These are phyloP conservation scores for Drosophila ochracea DNA, from an alignment of 2,888 invertebrate species.

Conservation along the genomic window DNA sequence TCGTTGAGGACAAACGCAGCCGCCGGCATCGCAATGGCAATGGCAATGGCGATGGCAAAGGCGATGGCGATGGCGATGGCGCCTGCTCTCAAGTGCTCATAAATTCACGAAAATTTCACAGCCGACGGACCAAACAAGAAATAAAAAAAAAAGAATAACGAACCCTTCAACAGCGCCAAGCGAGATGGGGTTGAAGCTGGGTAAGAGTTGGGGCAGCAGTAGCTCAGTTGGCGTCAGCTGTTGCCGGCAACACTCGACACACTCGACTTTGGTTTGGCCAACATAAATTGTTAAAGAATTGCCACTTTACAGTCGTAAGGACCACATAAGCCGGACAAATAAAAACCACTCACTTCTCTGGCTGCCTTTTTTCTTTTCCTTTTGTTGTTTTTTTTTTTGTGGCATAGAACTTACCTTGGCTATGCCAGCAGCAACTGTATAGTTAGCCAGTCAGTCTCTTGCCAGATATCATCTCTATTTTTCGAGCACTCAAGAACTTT, in stretches of 20 bases:
- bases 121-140: slow-evolving; percentile 72
- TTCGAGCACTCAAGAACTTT: slow-evolving; percentile 1
- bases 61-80: slow-evolving; percentile 59
- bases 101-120: slow-evolving; percentile 82
- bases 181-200: not conserved
- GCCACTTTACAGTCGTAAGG: slow-evolving; percentile 82
- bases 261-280: slow-evolving; percentile 73
- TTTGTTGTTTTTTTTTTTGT: slow-evolving; percentile 4
- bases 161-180: slow-evolving; percentile 50
- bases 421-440: slow-evolving; percentile 4
- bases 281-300: slow-evolving; percentile 82
- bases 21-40: slow-evolving; percentile 57
- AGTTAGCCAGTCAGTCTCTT: slow-evolving; percentile 16
- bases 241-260: slow-evolving; percentile 50
- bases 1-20: slow-evolving; percentile 53
- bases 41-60: not conserved
- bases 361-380: slow-evolving; percentile 1
- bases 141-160: slow-evolving; percentile 55
- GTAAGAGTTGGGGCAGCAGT: not conserved
- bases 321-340: slow-evolving; percentile 74
- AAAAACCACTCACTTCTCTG: slow-evolving; percentile 56
- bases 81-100: slow-evolving; percentile 82
- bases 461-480: slow-evolving; percentile 36
- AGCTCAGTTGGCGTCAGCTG: slow-evolving; percentile 66
- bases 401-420: slow-evolving; percentile 29